phyloP scores from a whole-genome alignment of 2,113 vertebrate species.

The Coptodon rendalli region DNA sequence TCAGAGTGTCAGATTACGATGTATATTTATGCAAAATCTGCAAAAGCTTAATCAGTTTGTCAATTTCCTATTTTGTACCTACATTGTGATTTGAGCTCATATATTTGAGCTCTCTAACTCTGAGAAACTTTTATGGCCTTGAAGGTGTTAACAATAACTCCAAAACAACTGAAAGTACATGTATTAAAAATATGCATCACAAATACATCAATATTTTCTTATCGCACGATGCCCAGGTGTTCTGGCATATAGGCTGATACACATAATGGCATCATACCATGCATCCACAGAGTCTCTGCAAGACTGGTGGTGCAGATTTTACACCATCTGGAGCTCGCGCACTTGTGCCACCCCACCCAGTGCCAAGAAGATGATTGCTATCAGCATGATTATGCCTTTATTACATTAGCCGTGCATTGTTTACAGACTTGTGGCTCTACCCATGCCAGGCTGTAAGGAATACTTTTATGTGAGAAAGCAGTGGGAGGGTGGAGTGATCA shows the following conservation, averaged over 20 bases:
- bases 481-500: not conserved
- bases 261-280: not conserved
- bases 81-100: not conserved
- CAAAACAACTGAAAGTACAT: not conserved
- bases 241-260: not conserved
- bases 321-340: conserved; percentile 52
- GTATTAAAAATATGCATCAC: not conserved
- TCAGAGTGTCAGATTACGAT: not conserved
- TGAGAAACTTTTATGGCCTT: not conserved
- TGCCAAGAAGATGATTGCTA: conserved; percentile 65
- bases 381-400: conserved; percentile 56
- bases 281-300: conserved; percentile 22
- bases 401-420: conserved; percentile 58
- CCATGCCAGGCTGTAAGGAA: not conserved
- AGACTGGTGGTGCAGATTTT: conserved; percentile 44
- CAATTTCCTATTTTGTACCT: not conserved
- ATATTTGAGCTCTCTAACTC: not conserved
- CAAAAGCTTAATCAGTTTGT: not conserved
- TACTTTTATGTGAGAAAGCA: not conserved
- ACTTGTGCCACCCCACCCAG: conserved; percentile 21
- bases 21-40: not conserved
- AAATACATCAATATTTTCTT: not conserved
- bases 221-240: not conserved
- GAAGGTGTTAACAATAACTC: not conserved
- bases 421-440: conserved; percentile 33